Evolutionary conservation across 2,113 vertebrate genomes (phyloP).

Genomic region (Chrysemys picta): DNA sequence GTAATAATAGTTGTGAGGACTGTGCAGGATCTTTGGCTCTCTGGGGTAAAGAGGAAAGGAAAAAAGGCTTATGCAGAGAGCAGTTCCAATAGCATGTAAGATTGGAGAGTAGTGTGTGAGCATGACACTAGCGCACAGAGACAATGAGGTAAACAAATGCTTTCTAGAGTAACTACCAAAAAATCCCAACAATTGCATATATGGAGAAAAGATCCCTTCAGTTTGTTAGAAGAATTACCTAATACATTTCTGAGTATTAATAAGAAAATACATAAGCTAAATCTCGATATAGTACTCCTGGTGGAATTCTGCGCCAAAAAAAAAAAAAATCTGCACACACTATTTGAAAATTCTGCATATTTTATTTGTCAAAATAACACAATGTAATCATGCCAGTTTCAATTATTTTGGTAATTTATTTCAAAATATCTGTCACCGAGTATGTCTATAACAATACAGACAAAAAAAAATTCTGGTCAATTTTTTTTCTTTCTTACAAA

Average conservation of each 20-base stretch:
- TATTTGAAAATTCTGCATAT: no score
- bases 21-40: not conserved
- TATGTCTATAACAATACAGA: no score
- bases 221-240: not conserved
- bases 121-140: not conserved
- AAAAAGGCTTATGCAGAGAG: not conserved
- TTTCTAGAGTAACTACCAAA: not conserved
- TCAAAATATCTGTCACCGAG: no score
- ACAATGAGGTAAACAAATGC: not conserved
- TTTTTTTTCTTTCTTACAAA: no score
- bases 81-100: fast-evolving
- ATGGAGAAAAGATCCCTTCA: not conserved
- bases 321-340: no score
- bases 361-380: no score
- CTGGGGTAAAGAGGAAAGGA: not conserved
- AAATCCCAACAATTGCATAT: not conserved
- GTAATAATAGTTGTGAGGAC: not conserved
- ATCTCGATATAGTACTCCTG: not conserved
- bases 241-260: not conserved
- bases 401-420: no score
- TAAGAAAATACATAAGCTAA: not conserved
- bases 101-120: not conserved
- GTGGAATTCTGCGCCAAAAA: no score
- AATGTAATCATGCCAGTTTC: no score
- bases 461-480: no score